phyloP scores from a whole-genome alignment of 2,113 vertebrate genomes.

The Callaeas wilsoni region DNA sequence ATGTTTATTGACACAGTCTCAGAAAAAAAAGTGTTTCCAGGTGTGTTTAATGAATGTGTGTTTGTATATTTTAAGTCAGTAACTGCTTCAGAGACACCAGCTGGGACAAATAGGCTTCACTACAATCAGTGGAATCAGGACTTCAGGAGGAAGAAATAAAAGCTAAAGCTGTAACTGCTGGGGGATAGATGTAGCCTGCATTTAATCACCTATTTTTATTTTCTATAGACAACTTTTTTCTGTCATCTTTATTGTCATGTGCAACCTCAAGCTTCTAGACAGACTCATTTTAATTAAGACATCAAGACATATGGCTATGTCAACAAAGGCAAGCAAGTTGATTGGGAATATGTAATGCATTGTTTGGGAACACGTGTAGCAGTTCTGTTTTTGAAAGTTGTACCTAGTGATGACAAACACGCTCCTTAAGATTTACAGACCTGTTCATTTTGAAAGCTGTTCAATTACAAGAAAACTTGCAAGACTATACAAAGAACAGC shows the following conservation, averaged over 20 bases:
- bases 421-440: background rate
- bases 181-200: background rate
- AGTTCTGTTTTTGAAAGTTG: background rate
- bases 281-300: background rate
- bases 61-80: background rate
- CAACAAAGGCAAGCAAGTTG: background rate
- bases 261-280: background rate
- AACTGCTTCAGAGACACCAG: background rate
- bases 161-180: background rate
- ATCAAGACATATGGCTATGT: background rate
- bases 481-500: background rate
- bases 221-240: background rate
- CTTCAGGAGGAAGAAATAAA: background rate
- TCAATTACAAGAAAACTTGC: background rate
- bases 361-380: background rate
- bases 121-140: background rate
- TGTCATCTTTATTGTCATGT: background rate
- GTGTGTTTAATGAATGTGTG: background rate
- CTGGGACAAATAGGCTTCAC: background rate
- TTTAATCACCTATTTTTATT: background rate
- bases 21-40: background rate
- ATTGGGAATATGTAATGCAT: background rate
- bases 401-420: background rate
- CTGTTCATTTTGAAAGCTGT: background rate
- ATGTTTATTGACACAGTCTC: background rate